Evolutionary conservation across 1,140 invertebrate species (phyloP), one percentile per base, ranked within the genome.

Genomic region (Drosophila azteca): DNA sequence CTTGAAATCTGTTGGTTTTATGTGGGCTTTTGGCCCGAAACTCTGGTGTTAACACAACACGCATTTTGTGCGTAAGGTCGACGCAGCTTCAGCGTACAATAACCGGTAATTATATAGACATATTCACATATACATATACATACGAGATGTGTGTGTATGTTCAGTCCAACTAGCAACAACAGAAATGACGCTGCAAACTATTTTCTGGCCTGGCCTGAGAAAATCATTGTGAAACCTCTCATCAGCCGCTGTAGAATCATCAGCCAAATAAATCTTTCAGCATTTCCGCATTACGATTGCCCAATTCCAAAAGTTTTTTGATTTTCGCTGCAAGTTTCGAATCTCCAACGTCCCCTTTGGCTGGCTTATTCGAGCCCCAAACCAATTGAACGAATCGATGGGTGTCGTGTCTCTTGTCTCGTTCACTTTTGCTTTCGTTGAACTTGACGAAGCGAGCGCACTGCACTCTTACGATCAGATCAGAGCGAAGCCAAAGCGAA

Each of bases 51-150:
- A 69, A 69, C 66, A 68, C 66, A 69, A 73, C 75, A 83, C 83
- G 83, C 82, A 87, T 87, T 78, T 83, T 66, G 66, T 88, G 83
- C 84, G 83, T 88, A 88, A 88, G 83, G 83, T 89, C 76, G 70
- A 41, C 77, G 79, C 74, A 85, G 81, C 82, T 72, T 77, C 54
- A 57, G 73, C 67, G 76, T 74, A 88, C 83, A 88, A 88, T 88
- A 88, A 88, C 83, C 83, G 83, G 83, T 88, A 88, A 88, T 88
- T 88, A 88, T 79, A 71, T 66, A 51, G 82, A 68, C 76, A 54
- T 44, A 49, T 20, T 20, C 17, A 20, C 35, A 65, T 15, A 20
- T 9, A 9, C 2, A 3, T 31, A 57, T 17, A 67, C 44, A 72
- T 61, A 60, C 45, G 46, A 48, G 68, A 29, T 41, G 5, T 3